Evolutionary conservation across 1,140 invertebrate genomes (phyloP), one percentile per base, ranked within the genome.

Genomic region (Dendroctonus ponderosae): DNA sequence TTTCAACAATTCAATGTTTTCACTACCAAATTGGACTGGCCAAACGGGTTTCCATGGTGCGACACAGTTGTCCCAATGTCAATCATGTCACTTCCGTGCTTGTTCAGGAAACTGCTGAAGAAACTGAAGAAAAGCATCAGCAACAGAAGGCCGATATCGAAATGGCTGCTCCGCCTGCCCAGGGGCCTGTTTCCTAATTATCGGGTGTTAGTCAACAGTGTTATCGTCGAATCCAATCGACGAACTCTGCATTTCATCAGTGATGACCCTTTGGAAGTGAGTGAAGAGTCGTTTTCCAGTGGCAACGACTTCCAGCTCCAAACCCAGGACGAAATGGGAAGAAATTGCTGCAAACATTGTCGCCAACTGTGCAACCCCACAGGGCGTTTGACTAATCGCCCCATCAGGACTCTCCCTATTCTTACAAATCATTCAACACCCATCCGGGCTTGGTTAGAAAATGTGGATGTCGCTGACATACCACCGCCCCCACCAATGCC

Each of bases 101-200:
- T 26, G 26, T 26, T 26, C 26, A 26, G 26, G 26, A 26, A 26
- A 26, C 26, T 26, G 26, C 3, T 26, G 26, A 26, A 46, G 9
- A 46, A 11, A 46, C 9, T 46, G 9, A 11, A 46, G 9, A 9
- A 8, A 52, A 52, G 37, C 8, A 26, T 26, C 26, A 26, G 26
- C 26, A 26, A 26, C 26, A 26, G 65, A 53, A 46, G 38, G 50
- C 42, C 26, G 6, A 48, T 67, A 6, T 14, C 52, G 11, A 67
- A 67, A 49, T 26, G 62, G 11, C 37, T 67, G 44, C 9, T 62
- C 6, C 56, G 56, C 15, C 26, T 67, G 7, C 66, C 66, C 37
- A 39, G 26, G 40, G 40, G 37, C 11, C 37, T 62, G 15, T 67
- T 67, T 49, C 66, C 66, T 2, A 39, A 40, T 39, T 67, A 67